These are phyloP conservation scores for Embiotoca jacksoni DNA, from an alignment of 2,113 vertebrate genomes.

Conservation along the genomic window DNA sequence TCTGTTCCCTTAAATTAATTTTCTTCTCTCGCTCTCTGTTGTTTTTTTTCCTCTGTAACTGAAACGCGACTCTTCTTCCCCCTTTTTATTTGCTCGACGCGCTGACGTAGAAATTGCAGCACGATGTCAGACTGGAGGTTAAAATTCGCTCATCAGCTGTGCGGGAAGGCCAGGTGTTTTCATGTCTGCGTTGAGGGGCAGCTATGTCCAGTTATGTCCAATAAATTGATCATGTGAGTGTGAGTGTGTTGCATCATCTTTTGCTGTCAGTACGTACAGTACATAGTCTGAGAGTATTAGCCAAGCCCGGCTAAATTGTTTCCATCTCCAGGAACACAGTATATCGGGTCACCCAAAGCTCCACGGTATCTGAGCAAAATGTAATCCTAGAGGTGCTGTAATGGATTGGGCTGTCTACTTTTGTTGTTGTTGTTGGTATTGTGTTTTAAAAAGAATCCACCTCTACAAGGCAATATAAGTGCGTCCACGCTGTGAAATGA, in stretches of 20 bases:
- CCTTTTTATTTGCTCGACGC: slow-evolving; percentile 14
- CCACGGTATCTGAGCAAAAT: slow-evolving; percentile 65
- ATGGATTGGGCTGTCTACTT: slow-evolving; percentile 70
- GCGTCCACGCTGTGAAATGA: slow-evolving; percentile 33
- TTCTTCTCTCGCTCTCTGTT: background rate
- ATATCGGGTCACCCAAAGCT: slow-evolving; percentile 48
- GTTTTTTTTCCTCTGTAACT: slow-evolving; percentile 7
- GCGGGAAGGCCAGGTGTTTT: slow-evolving; percentile 57
- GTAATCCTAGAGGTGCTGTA: slow-evolving; percentile 71
- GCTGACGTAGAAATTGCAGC: slow-evolving; percentile 22
- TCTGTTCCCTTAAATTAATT: slow-evolving; percentile 52
- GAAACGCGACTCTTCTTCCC: background rate
- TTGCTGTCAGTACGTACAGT: slow-evolving; percentile 55
- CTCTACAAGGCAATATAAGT: slow-evolving; percentile 42
- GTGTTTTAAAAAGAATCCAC: slow-evolving; percentile 66
- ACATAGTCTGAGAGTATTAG: slow-evolving; percentile 61
- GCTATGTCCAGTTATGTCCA: slow-evolving; percentile 23
- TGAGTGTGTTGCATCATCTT: slow-evolving; percentile 35
- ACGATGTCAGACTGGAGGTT: slow-evolving; percentile 22
- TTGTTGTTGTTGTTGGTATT: slow-evolving; percentile 17
- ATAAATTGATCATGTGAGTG: slow-evolving; percentile 34
- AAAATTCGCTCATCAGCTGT: slow-evolving; percentile 27
- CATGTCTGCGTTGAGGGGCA: background rate
- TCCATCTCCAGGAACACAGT: slow-evolving; percentile 62
- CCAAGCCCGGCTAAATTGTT: slow-evolving; percentile 59